A percentile compares a stretch with the other conserved stretches of the same genome.
phyloP scores from a whole-genome alignment of 2,113 vertebrate genomes.

The Excalfactoria chinensis region DNA sequence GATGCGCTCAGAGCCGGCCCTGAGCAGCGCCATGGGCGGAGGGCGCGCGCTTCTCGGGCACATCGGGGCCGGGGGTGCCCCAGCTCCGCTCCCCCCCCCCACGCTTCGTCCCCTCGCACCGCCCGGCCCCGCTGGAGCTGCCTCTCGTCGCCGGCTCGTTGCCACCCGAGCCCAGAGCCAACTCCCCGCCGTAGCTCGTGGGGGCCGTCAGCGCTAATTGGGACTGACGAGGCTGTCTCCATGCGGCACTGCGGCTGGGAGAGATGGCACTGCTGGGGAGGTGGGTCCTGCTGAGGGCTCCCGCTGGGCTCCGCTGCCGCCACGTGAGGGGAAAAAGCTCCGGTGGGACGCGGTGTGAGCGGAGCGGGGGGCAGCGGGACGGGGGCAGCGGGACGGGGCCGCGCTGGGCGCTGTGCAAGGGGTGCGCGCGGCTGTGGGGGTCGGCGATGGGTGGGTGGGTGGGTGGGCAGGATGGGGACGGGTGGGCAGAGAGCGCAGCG shows the following conservation, averaged over 20 bases:
- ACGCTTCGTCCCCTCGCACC: fast-evolving
- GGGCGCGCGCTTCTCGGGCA: fast-evolving
- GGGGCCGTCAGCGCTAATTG: conserved; percentile 19
- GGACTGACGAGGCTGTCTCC: conserved; percentile 34
- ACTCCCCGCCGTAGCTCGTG: not conserved
- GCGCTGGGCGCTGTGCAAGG: not conserved
- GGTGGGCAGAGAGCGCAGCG: not conserved
- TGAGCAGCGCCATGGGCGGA: fast-evolving
- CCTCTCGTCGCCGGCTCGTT: not conserved
- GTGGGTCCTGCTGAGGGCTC: not conserved
- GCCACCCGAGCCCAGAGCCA: not conserved
- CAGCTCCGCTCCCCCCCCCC: fast-evolving
- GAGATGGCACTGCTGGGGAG: not conserved
- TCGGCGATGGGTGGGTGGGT: not conserved
- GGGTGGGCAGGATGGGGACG: not conserved
- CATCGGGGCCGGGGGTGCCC: not conserved
- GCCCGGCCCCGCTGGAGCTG: fast-evolving
- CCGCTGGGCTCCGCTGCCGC: fast-evolving
- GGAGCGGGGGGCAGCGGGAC: not conserved
- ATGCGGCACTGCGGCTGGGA: fast-evolving
- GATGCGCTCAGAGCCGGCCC: fast-evolving
- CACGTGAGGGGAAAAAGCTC: not conserved
- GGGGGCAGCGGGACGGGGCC: not conserved
- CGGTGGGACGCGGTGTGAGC: not conserved
- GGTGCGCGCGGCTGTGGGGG: not conserved